Conservation (phyloP, 1,140 invertebrate species). For the Panonychus citri region DNA sequence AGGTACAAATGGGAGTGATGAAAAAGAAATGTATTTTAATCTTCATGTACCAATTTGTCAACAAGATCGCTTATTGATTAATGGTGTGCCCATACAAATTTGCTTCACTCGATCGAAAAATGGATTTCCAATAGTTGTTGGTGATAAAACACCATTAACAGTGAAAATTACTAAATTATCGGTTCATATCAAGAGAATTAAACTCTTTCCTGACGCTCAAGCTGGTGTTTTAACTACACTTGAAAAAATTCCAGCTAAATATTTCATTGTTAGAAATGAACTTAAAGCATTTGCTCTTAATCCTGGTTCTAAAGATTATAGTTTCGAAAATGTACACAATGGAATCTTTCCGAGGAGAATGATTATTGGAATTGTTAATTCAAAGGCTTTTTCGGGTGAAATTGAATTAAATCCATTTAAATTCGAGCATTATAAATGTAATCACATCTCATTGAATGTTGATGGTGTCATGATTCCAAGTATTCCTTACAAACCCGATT, state of each 20-base stretch:
- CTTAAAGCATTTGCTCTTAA: background rate
- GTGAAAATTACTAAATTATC: background rate
- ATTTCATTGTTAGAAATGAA: background rate
- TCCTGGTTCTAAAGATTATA: background rate
- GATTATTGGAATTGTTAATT: background rate
- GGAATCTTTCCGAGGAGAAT: background rate
- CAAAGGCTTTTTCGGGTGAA: background rate
- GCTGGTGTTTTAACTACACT: background rate
- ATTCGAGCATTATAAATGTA: background rate
- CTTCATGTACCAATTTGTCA: background rate
- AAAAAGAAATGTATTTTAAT: background rate
- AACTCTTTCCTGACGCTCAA: background rate
- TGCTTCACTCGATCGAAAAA: background rate
- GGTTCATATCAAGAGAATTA: background rate
- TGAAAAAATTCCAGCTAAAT: background rate
- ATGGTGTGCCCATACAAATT: background rate
- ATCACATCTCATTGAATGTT: background rate
- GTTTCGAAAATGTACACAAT: background rate
- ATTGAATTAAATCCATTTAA: background rate
- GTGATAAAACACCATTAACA: background rate
- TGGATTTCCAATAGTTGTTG: background rate
- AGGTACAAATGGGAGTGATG: too few relatives aligned
- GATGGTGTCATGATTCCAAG: background rate
- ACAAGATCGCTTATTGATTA: background rate
- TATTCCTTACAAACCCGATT: background rate